Evolutionary conservation across 2,888 invertebrate species (phyloP), one percentile per base, ranked within the genome.

Genomic region (Hipparchia semele): DNA sequence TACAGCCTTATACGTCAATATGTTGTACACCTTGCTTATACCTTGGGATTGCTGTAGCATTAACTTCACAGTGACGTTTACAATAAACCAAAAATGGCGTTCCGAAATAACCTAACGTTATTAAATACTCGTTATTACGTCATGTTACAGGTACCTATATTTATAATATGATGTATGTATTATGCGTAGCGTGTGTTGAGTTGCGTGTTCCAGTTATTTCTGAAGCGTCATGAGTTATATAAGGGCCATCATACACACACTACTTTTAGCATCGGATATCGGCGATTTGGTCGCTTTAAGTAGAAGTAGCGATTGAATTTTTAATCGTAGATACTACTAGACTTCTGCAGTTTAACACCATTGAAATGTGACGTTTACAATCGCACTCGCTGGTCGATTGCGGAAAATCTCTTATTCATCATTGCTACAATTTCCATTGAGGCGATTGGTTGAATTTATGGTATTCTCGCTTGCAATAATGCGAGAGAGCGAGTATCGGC

Each of bases 151-250:
- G 39, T 39, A 39, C 39, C 39, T 49, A 49, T 49, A 49, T 49
- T 49, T 39, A 51, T 60, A 23, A 69, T 68, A 49, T 69, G 60
- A 69, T 61, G 68, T 69, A 61, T 69, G 23, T 53, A 51, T 33
- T 39, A 62, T 70, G 70, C 70, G 70, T 70, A 56, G 70, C 70
- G 62, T 62, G 70, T 62, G 61, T 59, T 59, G 2, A 13, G 49
- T 69, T 69, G 69, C 69, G 69, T 69, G 69, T 53, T 51, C 7
- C 49, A 13, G 54, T 53, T 70, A 70, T 64, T 70, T 70, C 56
- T 70, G 70, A 73, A 74, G 73, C 77, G 68, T 73, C 60, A 70
- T 68, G 68, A 68, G 9, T 59, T 46, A 65, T 56, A 64, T 64
- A 75, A 75, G 33, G 59, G 33, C 59, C 59, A 59, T 39, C 10